A percentile compares a stretch with the other conserved stretches of the same genome.
These are phyloP conservation scores for Monodelphis domestica DNA, from an alignment of 2,797 vertebrate genomes.

Conservation along the genomic window DNA sequence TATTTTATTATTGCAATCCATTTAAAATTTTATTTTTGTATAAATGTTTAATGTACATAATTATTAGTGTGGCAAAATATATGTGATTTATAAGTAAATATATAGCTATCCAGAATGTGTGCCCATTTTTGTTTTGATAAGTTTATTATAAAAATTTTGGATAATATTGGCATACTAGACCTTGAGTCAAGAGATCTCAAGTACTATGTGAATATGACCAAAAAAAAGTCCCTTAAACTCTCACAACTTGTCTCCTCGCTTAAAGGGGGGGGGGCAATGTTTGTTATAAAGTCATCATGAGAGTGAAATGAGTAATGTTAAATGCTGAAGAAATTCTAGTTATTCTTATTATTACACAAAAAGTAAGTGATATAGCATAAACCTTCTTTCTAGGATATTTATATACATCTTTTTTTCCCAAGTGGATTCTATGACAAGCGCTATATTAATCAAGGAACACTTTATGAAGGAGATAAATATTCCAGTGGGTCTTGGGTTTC, in stretches of 20 bases:
- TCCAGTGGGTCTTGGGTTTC: background rate
- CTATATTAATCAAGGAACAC: background rate
- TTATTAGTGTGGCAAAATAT: background rate
- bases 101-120: background rate
- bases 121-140: background rate
- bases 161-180: background rate
- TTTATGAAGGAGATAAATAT: background rate
- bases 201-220: background rate
- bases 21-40: background rate
- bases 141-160: background rate
- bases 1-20: background rate
- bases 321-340: background rate
- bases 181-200: background rate
- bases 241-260: background rate
- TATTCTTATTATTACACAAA: background rate
- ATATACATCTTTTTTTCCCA: background rate
- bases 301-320: background rate
- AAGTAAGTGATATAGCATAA: background rate
- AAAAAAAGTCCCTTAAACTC: background rate
- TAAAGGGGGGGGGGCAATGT: background rate
- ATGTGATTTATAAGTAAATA: background rate
- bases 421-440: background rate
- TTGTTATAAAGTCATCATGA: background rate
- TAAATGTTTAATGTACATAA: background rate
- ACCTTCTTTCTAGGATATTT: background rate